Evolutionary conservation across 2,113 vertebrate species (phyloP), one percentile per base, ranked within the genome.

Genomic region (Hippocampus comes): DNA sequence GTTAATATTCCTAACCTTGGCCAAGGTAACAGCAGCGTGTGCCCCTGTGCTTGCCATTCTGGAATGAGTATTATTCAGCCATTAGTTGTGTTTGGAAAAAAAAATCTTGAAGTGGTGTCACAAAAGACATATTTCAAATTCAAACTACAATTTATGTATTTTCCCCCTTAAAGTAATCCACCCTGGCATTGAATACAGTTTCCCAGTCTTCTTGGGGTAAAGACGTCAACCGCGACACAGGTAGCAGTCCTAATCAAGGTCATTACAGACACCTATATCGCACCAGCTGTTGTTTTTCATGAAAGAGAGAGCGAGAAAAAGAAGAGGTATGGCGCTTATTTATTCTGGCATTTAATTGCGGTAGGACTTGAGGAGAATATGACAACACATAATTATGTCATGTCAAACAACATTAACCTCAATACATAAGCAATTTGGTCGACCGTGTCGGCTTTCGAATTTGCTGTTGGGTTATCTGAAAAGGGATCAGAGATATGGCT

Each of bases 1-100:
- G 71, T 82, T 78, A 76, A 71, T 79, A 55, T 46, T 49, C 23
- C 51, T 76, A 72, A 81, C 63, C 74, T 79, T 85, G 79, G 68
- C 74, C 59, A 75, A 79, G 74, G 72, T 85, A 81, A 78, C 68
- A 68, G 59, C 61, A 63, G 75, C 71, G 75, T 78, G 74, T 72
- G 67, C 42, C 59, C 17, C 72, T 1, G 12, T 42, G 21, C 43
- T 46, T 65, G 12, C 15, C 41, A 66, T 49, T 66, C 23, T 3
- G 25, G 23, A 46, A 15, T 17, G 12, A 48, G 23, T 66, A 18
- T 48, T 23, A 48, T 48, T 66, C 23, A 66, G 43, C 38, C 41
- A 43, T 43, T 41, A 12, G 34, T 11, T 5, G 5, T 66, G 12
- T 66, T 46, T 0, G 15, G 18, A 60, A 60, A 18, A 7, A 14